Conservation (phyloP, 2,888 invertebrate species). For the Acanthosepion pharaonis region DNA sequence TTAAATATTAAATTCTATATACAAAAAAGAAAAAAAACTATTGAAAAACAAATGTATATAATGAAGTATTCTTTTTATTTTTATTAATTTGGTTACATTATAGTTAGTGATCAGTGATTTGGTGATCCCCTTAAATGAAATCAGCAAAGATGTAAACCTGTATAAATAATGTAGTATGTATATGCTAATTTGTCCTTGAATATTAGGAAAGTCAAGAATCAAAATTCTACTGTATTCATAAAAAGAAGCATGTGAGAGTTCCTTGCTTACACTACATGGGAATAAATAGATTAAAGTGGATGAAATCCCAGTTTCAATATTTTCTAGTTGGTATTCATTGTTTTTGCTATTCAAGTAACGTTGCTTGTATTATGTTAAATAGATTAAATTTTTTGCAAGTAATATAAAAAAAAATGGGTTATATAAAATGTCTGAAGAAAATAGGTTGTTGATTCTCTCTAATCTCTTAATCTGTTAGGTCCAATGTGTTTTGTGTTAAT, state of each 20-base stretch:
- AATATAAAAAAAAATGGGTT: background rate
- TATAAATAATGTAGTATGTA: no score
- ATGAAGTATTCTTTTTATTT: no score
- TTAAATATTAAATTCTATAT: no score
- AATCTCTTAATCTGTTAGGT: no score
- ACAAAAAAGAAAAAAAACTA: no score
- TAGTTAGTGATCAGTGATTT: no score
- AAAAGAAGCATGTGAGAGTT: background rate
- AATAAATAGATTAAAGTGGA: background rate
- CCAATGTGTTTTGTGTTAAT: no score
- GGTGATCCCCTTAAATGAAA: background rate
- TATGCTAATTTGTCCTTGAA: background rate
- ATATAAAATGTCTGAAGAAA: no score
- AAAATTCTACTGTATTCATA: background rate
- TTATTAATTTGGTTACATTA: no score
- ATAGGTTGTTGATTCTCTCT: no score
- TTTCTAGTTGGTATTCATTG: background rate
- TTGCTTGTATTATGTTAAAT: background rate
- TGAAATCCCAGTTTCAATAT: background rate
- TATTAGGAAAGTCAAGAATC: background rate
- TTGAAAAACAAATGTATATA: no score
- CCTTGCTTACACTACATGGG: background rate
- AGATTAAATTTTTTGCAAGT: background rate
- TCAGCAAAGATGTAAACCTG: no score
- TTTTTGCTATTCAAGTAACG: background rate